Evolutionary conservation across 2,113 vertebrate species (phyloP).

Genomic region (Ascaphus truei): DNA sequence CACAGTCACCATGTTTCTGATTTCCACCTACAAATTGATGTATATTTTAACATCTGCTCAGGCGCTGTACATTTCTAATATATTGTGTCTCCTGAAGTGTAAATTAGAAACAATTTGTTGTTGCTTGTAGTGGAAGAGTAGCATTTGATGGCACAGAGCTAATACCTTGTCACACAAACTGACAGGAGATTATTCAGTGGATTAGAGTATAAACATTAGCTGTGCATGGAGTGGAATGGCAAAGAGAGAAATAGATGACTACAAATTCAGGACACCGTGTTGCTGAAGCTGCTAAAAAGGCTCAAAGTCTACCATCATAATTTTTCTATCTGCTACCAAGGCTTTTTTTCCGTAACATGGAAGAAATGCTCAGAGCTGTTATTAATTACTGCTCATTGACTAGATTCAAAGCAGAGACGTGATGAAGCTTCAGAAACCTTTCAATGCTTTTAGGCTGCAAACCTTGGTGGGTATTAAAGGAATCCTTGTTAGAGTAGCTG

Average conservation of each 20-base stretch:
- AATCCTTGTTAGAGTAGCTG: too few species aligned
- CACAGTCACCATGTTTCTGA: not conserved
- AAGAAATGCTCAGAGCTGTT: not conserved
- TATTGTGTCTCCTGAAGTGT: slow-evolving; percentile 31
- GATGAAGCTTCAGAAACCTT: not conserved
- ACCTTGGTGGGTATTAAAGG: too few species aligned
- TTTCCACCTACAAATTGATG: slow-evolving; percentile 8
- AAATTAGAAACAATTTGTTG: slow-evolving; percentile 40
- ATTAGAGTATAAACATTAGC: slow-evolving; percentile 70
- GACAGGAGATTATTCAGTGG: slow-evolving; percentile 73
- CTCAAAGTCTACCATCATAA: not conserved
- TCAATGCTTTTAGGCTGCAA: not conserved
- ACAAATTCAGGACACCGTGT: slow-evolving; percentile 14
- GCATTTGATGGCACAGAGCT: slow-evolving; percentile 68
- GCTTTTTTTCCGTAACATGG: not conserved
- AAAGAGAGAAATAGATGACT: slow-evolving; percentile 48
- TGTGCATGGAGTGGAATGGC: slow-evolving; percentile 62
- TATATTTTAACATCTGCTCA: slow-evolving; percentile 32
- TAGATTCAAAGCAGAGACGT: not conserved
- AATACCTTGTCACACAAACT: slow-evolving; percentile 72
- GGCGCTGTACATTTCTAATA: slow-evolving; percentile 7
- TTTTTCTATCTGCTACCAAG: slow-evolving; percentile 4
- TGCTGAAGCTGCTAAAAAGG: not conserved
- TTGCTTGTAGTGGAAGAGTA: slow-evolving; percentile 54
- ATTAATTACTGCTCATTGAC: not conserved